phyloP scores from a whole-genome alignment of 2,888 invertebrate genomes.

The Chesias legatella region DNA sequence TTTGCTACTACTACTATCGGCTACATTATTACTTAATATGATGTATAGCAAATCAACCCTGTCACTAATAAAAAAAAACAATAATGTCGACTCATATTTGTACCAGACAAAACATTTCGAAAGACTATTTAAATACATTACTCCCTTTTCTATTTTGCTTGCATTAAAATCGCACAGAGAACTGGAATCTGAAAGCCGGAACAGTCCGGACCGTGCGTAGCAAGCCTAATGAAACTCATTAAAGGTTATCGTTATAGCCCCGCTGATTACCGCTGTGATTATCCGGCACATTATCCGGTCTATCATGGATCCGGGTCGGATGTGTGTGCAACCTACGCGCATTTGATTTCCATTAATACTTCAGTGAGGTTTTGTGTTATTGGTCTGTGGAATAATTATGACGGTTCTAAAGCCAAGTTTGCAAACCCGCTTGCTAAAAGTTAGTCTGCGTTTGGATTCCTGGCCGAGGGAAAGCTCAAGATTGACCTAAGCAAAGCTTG shows the following conservation, averaged over 20 bases:
- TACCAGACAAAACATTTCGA: background rate
- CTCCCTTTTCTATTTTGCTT: background rate
- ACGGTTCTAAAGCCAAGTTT: too few species aligned
- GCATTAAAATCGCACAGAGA: constrained; percentile 10
- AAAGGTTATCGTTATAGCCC: constrained; percentile 43
- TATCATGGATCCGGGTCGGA: constrained; percentile 23
- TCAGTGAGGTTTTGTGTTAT: constrained; percentile 5
- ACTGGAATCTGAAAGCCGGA: constrained; percentile 19
- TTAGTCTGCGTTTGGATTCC: too few species aligned
- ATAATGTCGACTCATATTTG: too few species aligned
- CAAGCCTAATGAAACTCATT: constrained; percentile 43
- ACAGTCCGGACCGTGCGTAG: constrained; percentile 28
- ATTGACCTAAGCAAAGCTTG: too few species aligned
- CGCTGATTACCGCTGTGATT: constrained; percentile 40
- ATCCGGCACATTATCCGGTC: constrained; percentile 21
- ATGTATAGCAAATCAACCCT: too few species aligned
- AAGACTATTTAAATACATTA: too few species aligned
- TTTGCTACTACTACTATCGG: too few species aligned
- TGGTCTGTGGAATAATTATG: too few species aligned
- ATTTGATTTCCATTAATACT: constrained; percentile 26
- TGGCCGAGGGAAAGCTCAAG: too few species aligned
- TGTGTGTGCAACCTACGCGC: constrained; percentile 15
- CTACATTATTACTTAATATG: too few species aligned
- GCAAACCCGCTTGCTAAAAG: too few species aligned
- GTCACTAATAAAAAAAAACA: too few species aligned